phyloP scores from a whole-genome alignment of 2,888 invertebrate genomes.

The Scotopteryx bipunctaria region DNA sequence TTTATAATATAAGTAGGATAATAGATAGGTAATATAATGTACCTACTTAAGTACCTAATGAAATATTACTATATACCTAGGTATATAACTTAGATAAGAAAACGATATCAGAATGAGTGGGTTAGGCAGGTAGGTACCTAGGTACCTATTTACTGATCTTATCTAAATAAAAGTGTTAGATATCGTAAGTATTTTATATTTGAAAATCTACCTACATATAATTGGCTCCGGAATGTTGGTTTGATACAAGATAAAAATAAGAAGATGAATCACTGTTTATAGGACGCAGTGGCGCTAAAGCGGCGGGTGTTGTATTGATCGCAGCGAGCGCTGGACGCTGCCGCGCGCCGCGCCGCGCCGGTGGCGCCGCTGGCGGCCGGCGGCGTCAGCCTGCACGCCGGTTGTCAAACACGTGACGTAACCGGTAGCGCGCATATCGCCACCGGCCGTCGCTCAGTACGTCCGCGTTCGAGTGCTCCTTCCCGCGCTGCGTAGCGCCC shows the following conservation, averaged over 20 bases:
- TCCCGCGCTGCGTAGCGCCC: constrained; percentile 44
- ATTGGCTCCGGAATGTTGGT: not conserved
- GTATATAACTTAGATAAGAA: not conserved
- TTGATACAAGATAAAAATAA: not conserved
- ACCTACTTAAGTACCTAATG: no score
- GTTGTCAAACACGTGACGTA: constrained; percentile 37
- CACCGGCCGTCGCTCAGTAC: constrained; percentile 67
- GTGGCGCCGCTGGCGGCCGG: constrained; percentile 23
- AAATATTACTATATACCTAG: no score
- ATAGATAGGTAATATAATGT: no score
- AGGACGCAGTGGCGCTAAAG: constrained; percentile 15
- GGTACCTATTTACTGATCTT: no score
- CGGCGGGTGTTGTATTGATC: constrained; percentile 47
- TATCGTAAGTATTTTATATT: no score
- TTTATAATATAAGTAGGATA: no score
- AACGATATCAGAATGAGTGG: no score
- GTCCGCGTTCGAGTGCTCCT: constrained; percentile 48
- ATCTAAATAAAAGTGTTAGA: no score
- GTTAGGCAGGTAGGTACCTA: not conserved
- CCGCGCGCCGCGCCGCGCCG: constrained; percentile 39
- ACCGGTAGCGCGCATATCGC: constrained; percentile 48
- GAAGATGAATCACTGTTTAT: constrained; percentile 17
- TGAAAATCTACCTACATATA: no score
- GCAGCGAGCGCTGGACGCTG: constrained; percentile 55
- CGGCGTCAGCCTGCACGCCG: constrained; percentile 19